These are phyloP conservation scores for Picus viridis DNA, from an alignment of 2,797 vertebrate species.

Conservation along the genomic window DNA sequence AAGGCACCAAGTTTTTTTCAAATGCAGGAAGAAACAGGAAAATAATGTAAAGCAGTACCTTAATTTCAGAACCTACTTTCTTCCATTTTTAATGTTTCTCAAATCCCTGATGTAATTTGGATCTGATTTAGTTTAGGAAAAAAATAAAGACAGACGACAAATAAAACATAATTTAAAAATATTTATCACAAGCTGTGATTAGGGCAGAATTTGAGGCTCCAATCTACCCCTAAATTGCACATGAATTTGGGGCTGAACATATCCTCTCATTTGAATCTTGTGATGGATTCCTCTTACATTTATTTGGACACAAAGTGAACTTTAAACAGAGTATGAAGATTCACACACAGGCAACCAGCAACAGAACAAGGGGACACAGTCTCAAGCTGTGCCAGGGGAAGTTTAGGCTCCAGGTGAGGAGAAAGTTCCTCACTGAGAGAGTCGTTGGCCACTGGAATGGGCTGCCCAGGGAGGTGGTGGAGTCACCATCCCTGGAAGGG, in stretches of 20 bases:
- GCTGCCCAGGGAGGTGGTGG: too few relatives aligned
- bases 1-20: constrained; percentile 5
- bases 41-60: constrained; percentile 1
- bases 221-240: not conserved
- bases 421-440: too few relatives aligned
- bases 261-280: not conserved
- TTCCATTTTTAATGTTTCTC: not conserved
- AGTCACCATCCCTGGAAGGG: too few relatives aligned
- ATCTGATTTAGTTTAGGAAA: not conserved
- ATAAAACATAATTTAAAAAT: not conserved
- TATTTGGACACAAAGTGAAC: not conserved
- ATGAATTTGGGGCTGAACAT: not conserved
- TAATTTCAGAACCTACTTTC: not conserved
- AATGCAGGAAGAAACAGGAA: constrained; percentile 13
- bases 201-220: not conserved
- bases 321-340: not conserved
- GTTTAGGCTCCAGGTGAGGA: too few relatives aligned
- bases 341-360: not conserved
- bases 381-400: too few relatives aligned
- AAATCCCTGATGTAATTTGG: not conserved
- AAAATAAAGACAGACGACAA: constrained; percentile 7
- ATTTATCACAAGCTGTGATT: not conserved
- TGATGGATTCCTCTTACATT: not conserved
- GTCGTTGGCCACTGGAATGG: too few relatives aligned
- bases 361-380: too few relatives aligned